These are phyloP conservation scores for Alviniconcha strummeri DNA, from an alignment of 2,888 invertebrate genomes.

Conservation along the genomic window DNA sequence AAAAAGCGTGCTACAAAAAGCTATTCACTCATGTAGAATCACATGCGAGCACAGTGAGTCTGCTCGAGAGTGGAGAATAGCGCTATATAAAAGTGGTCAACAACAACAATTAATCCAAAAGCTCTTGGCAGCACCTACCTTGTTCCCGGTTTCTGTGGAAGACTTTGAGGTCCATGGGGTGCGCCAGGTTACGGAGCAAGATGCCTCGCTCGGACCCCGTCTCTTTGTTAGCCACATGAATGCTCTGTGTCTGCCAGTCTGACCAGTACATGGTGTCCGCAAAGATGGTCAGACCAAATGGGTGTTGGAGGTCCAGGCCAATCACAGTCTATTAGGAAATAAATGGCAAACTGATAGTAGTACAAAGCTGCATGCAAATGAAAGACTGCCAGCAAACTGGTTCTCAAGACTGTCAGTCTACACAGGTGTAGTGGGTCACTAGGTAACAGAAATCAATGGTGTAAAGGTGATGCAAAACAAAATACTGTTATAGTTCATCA, in stretches of 20 bases:
- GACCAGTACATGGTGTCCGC: conserved; percentile 95
- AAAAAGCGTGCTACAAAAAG: too few species aligned
- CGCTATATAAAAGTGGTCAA: neutral
- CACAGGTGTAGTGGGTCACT: too few species aligned
- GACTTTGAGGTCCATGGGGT: conserved; percentile 91
- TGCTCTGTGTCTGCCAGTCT: conserved; percentile 91
- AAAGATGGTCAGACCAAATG: conserved; percentile 90
- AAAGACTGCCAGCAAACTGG: too few species aligned
- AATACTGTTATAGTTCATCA: too few species aligned
- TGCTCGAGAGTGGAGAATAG: too few species aligned
- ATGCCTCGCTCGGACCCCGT: conserved; percentile 66
- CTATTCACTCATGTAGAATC: too few species aligned
- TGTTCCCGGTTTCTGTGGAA: conserved; percentile 69
- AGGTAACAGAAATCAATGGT: too few species aligned
- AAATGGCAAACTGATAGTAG: neutral
- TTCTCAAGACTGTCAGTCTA: too few species aligned
- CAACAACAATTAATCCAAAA: neutral
- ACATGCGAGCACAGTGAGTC: too few species aligned
- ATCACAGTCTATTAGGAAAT: conserved; percentile 56
- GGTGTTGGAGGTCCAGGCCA: conserved; percentile 87
- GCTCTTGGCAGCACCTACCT: conserved; percentile 59
- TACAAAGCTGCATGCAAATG: neutral
- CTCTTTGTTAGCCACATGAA: conserved; percentile 82
- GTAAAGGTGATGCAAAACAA: neutral
- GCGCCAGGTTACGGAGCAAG: conserved; percentile 87